Percentiles rank a stretch among this genome's conserved stretches.
Conservation (phyloP, 2,888 invertebrate genomes). For the Platycheirus rosarum region DNA sequence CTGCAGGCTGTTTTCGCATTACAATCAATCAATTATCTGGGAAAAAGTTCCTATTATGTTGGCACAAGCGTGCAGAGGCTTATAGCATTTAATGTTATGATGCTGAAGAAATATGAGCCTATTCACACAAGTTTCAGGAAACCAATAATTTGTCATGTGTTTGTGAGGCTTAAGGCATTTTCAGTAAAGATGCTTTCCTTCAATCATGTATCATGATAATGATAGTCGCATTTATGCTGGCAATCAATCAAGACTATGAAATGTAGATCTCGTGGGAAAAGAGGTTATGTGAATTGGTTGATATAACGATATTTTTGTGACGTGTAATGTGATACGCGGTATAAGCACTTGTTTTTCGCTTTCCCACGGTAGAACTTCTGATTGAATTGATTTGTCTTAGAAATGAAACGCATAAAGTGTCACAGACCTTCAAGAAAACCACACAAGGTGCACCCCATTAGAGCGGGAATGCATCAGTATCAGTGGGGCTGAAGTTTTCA, state of each 20-base stretch:
- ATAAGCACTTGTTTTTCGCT: conserved; percentile 37
- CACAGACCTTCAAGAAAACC: conserved; percentile 39
- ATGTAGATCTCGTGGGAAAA: conserved; percentile 49
- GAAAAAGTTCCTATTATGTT: conserved; percentile 59
- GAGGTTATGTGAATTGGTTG: conserved; percentile 19
- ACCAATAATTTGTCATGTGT: conserved; percentile 11
- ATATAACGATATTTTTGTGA: conserved; percentile 17
- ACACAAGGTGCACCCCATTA: conserved; percentile 33
- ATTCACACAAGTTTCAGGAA: conserved; percentile 42
- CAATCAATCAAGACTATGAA: conserved; percentile 35
- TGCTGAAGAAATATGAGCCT: conserved; percentile 52
- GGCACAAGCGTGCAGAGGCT: conserved; percentile 32
- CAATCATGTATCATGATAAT: conserved; percentile 7
- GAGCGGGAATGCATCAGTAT: conserved; percentile 1
- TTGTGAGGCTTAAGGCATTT: conserved; percentile 11
- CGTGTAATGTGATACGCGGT: conserved; percentile 37
- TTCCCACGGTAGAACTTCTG: conserved; percentile 53
- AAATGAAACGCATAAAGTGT: conserved; percentile 12
- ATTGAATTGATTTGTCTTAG: conserved; percentile 7
- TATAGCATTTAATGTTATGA: conserved; percentile 7
- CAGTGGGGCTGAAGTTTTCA: neutral
- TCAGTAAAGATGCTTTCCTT: conserved; percentile 28
- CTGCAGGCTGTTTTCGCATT: conserved; percentile 34
- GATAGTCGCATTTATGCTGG: conserved; percentile 1
- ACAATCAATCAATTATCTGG: conserved; percentile 61